phyloP scores from a whole-genome alignment of 2,888 invertebrate species.

The Melanotus villosus region DNA sequence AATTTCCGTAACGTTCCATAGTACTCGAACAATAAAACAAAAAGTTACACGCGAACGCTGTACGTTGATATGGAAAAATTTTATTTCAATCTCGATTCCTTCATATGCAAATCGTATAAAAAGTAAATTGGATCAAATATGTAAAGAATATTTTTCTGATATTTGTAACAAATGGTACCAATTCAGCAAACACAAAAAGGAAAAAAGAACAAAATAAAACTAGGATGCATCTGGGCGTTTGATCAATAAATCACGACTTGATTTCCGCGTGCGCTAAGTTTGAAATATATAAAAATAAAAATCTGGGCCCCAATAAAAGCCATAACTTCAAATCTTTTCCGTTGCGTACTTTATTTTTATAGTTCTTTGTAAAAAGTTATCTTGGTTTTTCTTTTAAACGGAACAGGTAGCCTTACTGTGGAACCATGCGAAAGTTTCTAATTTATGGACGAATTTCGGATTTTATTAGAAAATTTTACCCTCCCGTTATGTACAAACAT shows the following conservation, averaged over 20 bases:
- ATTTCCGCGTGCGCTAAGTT: conserved; percentile 26
- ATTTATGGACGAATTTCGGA: not conserved
- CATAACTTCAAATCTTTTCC: conserved; percentile 15
- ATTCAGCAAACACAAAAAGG: not conserved
- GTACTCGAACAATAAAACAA: too few relatives aligned
- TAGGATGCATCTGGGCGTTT: conserved; percentile 6
- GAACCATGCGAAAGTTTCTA: not conserved
- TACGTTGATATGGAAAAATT: too few relatives aligned
- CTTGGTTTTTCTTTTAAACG: not conserved
- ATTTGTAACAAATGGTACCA: not conserved
- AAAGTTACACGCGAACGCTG: too few relatives aligned
- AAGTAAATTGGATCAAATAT: too few relatives aligned
- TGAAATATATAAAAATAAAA: conserved; percentile 17
- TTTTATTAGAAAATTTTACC: too few relatives aligned
- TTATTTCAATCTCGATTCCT: too few relatives aligned
- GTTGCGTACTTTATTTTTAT: not conserved
- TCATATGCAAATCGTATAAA: too few relatives aligned
- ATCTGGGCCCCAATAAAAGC: not conserved
- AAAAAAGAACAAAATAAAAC: not conserved
- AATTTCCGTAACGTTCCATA: too few relatives aligned
- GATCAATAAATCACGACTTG: conserved; percentile 24
- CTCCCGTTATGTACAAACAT: too few relatives aligned
- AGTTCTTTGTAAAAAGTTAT: not conserved
- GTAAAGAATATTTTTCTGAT: too few relatives aligned
- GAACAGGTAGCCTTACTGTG: not conserved